These are phyloP conservation scores for Cliona cf. orientalis DNA, from an alignment of 37 sponge, comb jelly and placozoan genomes.

Conservation along the genomic window DNA sequence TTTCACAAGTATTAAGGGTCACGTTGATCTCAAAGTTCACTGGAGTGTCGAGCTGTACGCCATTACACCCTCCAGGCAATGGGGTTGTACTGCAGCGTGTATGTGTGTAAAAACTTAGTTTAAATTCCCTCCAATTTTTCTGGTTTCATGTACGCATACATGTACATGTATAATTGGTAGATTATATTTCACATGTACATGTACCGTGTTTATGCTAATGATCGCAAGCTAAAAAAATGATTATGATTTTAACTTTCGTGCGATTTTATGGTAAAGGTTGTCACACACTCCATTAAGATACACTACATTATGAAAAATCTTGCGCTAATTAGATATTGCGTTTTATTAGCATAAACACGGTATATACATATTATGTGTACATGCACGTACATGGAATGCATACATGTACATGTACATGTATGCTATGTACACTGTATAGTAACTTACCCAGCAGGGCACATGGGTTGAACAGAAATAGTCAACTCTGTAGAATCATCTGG, in stretches of 20 bases:
- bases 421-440: neutral
- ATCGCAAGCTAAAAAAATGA: too few species aligned
- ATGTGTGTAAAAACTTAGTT: neutral
- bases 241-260: too few species aligned
- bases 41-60: neutral
- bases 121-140: neutral
- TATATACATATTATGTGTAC: too few species aligned
- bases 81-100: neutral
- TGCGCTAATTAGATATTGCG: too few species aligned
- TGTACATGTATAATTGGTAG: neutral
- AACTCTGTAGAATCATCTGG: neutral
- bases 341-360: too few species aligned
- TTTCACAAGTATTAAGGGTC: constrained; percentile 7
- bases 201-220: too few species aligned
- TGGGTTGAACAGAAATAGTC: neutral
- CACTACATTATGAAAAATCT: too few species aligned
- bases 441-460: constrained; percentile 9
- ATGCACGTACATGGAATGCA: too few species aligned
- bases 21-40: constrained; percentile 6
- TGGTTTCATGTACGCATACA: neutral
- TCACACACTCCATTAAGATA: too few species aligned
- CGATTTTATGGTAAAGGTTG: too few species aligned
- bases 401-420: neutral
- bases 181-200: too few species aligned
- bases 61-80: neutral